Evolutionary conservation across 2,113 vertebrate genomes (phyloP).

Genomic region (Probosciger aterrimus): DNA sequence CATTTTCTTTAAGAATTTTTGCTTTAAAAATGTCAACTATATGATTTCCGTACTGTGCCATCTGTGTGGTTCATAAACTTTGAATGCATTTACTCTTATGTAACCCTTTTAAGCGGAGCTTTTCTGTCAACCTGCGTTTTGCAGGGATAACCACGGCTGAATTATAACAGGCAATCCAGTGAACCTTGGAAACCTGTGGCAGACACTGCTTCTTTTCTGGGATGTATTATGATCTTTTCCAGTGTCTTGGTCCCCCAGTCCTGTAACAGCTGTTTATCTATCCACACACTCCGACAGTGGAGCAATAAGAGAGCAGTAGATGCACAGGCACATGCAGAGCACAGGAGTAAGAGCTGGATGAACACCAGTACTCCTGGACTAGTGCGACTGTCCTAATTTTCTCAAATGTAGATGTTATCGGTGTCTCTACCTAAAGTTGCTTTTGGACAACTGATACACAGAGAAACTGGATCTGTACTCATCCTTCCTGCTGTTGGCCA

Average conservation of each 20-base stretch:
- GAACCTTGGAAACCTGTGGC: background rate
- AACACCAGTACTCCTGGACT: background rate
- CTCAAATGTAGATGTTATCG: background rate
- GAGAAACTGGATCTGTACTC: background rate
- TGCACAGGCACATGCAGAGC: background rate
- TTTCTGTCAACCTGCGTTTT: background rate
- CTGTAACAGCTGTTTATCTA: background rate
- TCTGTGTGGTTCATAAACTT: background rate
- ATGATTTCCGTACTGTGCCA: background rate
- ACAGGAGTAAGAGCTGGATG: background rate
- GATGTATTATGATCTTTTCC: background rate
- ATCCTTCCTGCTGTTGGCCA: background rate
- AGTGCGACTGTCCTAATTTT: background rate
- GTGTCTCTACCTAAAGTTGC: background rate
- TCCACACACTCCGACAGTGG: rapidly evolving
- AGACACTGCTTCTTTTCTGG: background rate
- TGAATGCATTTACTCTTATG: background rate
- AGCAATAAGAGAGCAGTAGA: background rate
- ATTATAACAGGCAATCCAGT: background rate
- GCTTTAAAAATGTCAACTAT: background rate
- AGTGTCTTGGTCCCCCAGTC: background rate
- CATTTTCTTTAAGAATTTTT: background rate
- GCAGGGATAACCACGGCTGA: background rate
- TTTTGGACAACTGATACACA: background rate
- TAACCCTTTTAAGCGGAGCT: background rate